phyloP scores from a whole-genome alignment of 2,797 vertebrate species.

The Lacerta agilis region DNA sequence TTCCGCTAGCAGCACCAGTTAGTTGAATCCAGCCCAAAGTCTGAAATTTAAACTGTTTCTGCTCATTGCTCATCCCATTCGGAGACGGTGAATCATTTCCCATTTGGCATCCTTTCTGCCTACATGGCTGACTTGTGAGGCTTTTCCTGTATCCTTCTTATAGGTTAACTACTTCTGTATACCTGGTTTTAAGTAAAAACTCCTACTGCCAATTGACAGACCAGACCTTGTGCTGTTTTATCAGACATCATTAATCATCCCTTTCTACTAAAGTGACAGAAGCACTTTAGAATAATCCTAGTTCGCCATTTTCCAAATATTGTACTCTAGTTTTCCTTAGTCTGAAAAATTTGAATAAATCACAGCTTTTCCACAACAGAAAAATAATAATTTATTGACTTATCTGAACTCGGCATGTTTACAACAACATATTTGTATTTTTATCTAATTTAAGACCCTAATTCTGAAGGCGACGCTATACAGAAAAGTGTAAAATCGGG shows the following conservation, averaged over 20 bases:
- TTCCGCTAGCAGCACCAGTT: too few species aligned
- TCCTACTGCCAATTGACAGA: constrained; percentile 70
- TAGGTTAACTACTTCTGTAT: constrained; percentile 69
- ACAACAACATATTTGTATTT: constrained; percentile 46
- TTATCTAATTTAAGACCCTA: constrained; percentile 42
- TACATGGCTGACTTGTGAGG: constrained; percentile 69
- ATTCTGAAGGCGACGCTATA: constrained; percentile 53
- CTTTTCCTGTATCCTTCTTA: constrained; percentile 68
- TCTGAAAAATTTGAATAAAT: constrained; percentile 62
- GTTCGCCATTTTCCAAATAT: constrained; percentile 58
- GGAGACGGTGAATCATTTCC: constrained; percentile 85
- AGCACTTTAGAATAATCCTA: constrained; percentile 57
- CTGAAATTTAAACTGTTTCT: constrained; percentile 76
- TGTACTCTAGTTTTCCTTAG: constrained; percentile 57
- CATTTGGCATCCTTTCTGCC: constrained; percentile 77
- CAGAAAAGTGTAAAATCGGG: constrained; percentile 35
- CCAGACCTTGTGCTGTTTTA: constrained; percentile 74
- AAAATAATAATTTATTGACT: constrained; percentile 47
- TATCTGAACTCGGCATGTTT: constrained; percentile 35
- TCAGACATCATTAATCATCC: constrained; percentile 63
- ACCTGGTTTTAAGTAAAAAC: constrained; percentile 71
- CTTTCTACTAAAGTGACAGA: constrained; percentile 45
- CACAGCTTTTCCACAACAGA: constrained; percentile 60
- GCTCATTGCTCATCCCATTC: constrained; percentile 77
- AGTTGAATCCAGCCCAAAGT: constrained; percentile 32